Conservation (phyloP, 2,797 vertebrate species). For the Rhinogobio ventralis region DNA sequence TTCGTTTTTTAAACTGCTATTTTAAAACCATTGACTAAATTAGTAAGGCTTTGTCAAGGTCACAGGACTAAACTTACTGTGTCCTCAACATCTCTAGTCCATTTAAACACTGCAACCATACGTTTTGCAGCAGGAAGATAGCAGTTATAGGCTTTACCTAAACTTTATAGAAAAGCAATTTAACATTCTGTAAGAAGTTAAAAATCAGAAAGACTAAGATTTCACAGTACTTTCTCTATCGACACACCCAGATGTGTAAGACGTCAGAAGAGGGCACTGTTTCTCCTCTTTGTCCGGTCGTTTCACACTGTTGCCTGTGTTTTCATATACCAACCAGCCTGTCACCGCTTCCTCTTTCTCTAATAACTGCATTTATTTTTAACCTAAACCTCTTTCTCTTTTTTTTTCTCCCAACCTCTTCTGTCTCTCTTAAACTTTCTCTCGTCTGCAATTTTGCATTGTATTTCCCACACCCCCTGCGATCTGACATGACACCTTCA, state of each 20-base stretch:
- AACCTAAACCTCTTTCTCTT: background rate
- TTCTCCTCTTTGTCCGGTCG: constrained; percentile 52
- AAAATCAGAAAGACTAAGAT: background rate
- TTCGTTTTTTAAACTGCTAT: background rate
- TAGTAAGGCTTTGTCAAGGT: background rate
- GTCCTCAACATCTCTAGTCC: background rate
- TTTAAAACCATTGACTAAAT: background rate
- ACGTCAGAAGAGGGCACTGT: constrained; percentile 66
- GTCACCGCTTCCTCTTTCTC: constrained; percentile 28
- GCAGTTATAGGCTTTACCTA: background rate
- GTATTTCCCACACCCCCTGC: background rate
- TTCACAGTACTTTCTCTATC: background rate
- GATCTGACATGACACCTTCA: constrained; percentile 15
- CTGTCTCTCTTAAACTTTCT: constrained; percentile 30
- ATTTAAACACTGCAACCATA: background rate
- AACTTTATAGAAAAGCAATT: background rate
- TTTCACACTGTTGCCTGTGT: constrained; percentile 7
- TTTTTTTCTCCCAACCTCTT: background rate
- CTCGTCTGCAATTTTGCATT: constrained; percentile 6
- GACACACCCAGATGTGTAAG: constrained; percentile 15
- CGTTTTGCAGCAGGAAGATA: background rate
- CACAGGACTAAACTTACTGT: background rate
- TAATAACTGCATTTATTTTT: constrained; percentile 20
- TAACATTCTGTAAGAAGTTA: constrained; percentile 19
- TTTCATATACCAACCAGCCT: background rate